phyloP scores from a whole-genome alignment of 2,888 invertebrate species.

The Tetheella fluctuosa region DNA sequence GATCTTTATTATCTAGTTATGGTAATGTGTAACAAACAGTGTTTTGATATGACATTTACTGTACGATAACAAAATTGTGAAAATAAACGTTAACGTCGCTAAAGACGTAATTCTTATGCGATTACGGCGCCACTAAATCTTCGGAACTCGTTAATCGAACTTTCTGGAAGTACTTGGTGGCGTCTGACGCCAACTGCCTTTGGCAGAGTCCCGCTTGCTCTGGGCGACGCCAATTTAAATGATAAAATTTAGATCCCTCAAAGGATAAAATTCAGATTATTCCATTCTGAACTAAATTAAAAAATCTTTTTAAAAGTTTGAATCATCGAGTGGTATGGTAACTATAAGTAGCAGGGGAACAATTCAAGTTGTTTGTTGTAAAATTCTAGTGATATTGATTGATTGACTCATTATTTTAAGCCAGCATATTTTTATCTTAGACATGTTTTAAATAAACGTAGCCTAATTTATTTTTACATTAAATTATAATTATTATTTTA shows the following conservation, averaged over 20 bases:
- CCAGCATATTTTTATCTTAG: too few species aligned
- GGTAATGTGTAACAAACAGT: neutral
- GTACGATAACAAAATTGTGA: constrained; percentile 36
- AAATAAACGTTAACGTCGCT: constrained; percentile 57
- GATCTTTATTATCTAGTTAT: neutral
- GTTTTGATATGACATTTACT: neutral
- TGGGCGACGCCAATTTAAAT: constrained; percentile 75
- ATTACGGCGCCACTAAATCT: constrained; percentile 77
- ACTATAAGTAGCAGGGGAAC: neutral
- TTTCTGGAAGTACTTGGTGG: constrained; percentile 72
- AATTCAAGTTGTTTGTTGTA: neutral
- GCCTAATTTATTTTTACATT: too few species aligned
- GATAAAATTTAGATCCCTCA: constrained; percentile 77
- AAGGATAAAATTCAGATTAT: constrained; percentile 74
- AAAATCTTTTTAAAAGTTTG: constrained; percentile 41
- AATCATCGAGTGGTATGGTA: neutral
- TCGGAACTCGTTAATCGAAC: constrained; percentile 79
- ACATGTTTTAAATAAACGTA: too few species aligned
- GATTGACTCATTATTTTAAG: too few species aligned
- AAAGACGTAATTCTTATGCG: constrained; percentile 72
- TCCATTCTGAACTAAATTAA: constrained; percentile 62
- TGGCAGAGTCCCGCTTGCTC: constrained; percentile 67
- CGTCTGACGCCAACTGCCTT: constrained; percentile 76
- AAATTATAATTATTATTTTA: too few species aligned
- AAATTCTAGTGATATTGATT: too few species aligned